A percentile compares a stretch with the other conserved stretches of the same genome.
phyloP scores from a whole-genome alignment of 2,113 vertebrate genomes.

The Sterna hirundo region DNA sequence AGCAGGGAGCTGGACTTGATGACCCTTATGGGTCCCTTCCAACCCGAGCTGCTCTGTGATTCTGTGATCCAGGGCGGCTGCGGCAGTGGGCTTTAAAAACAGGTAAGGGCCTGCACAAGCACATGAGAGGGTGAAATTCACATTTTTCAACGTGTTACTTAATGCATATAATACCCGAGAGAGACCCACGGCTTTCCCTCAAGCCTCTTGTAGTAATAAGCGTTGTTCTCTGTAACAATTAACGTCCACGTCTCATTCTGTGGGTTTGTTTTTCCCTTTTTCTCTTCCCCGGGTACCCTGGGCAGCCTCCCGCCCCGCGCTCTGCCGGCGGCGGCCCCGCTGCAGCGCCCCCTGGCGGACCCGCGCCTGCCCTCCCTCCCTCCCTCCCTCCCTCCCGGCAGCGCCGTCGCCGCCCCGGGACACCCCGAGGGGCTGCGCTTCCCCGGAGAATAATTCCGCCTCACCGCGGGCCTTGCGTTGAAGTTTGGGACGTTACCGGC shows the following conservation, averaged over 20 bases:
- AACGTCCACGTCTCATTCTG: accelerated
- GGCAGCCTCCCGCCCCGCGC: neutral
- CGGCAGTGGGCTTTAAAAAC: neutral
- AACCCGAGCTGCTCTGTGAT: neutral
- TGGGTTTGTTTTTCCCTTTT: too few species aligned
- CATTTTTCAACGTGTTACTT: accelerated
- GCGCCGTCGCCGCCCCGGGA: neutral
- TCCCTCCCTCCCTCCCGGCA: neutral
- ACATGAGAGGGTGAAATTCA: neutral
- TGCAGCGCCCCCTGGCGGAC: neutral
- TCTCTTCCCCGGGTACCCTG: accelerated
- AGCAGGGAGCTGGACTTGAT: neutral
- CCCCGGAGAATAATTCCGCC: accelerated
- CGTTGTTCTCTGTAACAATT: accelerated
- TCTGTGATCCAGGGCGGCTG: neutral
- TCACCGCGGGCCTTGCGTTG: neutral
- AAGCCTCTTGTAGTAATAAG: accelerated
- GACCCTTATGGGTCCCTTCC: neutral
- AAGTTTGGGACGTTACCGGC: neutral
- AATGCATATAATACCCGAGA: accelerated
- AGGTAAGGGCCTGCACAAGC: accelerated
- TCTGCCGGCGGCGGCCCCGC: neutral
- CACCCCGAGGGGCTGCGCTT: accelerated
- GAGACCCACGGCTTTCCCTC: neutral
- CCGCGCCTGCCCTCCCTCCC: neutral